phyloP scores from a whole-genome alignment of 2,113 vertebrate genomes.

The Sceloporus tristichus region DNA sequence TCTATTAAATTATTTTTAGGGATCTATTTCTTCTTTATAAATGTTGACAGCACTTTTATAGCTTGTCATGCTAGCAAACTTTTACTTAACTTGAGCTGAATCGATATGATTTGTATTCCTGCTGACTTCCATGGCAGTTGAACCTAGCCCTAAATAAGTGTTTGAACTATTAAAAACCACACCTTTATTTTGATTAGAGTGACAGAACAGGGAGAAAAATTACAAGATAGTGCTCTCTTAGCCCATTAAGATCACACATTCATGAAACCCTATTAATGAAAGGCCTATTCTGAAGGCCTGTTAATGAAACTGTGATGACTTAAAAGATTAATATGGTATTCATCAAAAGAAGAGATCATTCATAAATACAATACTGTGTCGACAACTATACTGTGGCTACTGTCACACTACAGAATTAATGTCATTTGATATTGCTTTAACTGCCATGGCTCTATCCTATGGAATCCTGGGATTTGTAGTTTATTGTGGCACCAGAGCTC shows the following conservation, averaged over 20 bases:
- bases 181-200: background rate
- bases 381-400: background rate
- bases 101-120: constrained; percentile 5
- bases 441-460: too few relatives aligned
- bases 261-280: background rate
- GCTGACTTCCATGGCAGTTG: constrained; percentile 16
- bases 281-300: too few relatives aligned
- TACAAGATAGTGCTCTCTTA: background rate
- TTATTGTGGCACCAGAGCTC: too few relatives aligned
- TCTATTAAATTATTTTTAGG: constrained; percentile 22
- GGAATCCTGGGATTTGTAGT: too few relatives aligned
- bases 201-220: background rate
- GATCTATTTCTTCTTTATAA: constrained; percentile 16
- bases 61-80: constrained; percentile 18
- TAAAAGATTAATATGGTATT: background rate
- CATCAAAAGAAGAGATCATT: background rate
- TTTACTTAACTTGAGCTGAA: constrained; percentile 25
- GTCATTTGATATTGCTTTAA: too few relatives aligned
- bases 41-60: constrained; percentile 17
- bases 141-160: background rate
- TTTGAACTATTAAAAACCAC: constrained; percentile 6
- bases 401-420: too few relatives aligned
- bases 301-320: background rate
- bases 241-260: background rate
- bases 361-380: background rate